Evolutionary conservation across 2,113 vertebrate species (phyloP).

Genomic region (Hippocampus comes): DNA sequence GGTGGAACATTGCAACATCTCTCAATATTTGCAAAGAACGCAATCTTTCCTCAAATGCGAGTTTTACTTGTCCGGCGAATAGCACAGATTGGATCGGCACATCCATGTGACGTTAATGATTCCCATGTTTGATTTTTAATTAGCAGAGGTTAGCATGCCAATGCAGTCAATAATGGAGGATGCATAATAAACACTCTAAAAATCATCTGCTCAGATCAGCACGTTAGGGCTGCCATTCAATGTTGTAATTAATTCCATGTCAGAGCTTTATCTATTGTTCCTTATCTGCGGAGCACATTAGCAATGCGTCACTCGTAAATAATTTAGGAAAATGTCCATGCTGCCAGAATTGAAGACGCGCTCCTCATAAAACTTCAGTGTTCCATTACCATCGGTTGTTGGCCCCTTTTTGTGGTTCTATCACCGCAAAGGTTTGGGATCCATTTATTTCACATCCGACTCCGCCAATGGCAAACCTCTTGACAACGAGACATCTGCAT

Average conservation of each 20-base stretch:
- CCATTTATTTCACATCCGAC: background rate
- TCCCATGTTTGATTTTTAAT: background rate
- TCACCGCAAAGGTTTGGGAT: slow-evolving; percentile 3
- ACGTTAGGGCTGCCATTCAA: background rate
- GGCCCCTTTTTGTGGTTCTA: background rate
- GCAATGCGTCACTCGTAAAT: slow-evolving; percentile 16
- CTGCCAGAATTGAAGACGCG: slow-evolving; percentile 16
- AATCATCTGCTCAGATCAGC: slow-evolving; percentile 1
- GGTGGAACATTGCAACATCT: background rate
- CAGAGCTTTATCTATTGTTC: slow-evolving; percentile 10
- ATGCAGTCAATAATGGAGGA: background rate
- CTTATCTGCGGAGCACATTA: slow-evolving; percentile 10
- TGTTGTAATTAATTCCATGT: background rate
- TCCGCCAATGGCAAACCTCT: background rate
- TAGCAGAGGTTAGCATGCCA: background rate
- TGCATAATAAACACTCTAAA: background rate
- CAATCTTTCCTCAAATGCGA: background rate
- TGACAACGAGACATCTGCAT: slow-evolving; percentile 10
- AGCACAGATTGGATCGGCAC: background rate
- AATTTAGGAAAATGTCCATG: slow-evolving; percentile 20
- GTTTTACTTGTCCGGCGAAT: background rate
- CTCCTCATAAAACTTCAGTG: slow-evolving; percentile 33
- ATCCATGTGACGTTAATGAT: background rate
- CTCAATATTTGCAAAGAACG: background rate
- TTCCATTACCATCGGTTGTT: slow-evolving; percentile 14